A percentile compares a stretch with the other conserved stretches of the same genome.
phyloP scores from a whole-genome alignment of 2,797 vertebrate genomes.

The Caiman crocodilus region DNA sequence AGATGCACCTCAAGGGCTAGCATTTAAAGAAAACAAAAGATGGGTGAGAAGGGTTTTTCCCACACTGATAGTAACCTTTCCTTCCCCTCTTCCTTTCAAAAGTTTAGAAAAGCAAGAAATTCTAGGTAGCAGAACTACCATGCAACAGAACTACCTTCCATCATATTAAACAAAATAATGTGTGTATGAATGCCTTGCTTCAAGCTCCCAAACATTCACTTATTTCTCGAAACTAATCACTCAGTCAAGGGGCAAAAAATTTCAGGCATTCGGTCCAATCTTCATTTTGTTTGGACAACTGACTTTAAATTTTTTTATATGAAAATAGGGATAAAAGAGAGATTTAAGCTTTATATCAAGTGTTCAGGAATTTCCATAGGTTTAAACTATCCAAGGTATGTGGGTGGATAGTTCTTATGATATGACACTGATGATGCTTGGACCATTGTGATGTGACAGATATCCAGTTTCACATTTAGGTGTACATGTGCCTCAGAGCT shows the following conservation, averaged over 20 bases:
- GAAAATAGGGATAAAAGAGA: background rate
- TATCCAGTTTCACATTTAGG: background rate
- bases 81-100: background rate
- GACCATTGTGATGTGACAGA: background rate
- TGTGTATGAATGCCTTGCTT: too few species aligned
- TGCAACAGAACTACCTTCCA: background rate
- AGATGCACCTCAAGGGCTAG: background rate
- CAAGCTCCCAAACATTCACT: too few species aligned
- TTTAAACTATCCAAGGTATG: background rate
- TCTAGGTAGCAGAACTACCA: background rate
- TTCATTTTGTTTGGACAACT: background rate
- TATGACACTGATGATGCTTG: background rate
- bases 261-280: background rate
- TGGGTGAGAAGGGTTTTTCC: background rate
- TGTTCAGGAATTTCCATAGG: background rate
- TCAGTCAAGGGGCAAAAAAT: background rate
- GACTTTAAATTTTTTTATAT: background rate
- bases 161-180: background rate
- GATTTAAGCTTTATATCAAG: background rate
- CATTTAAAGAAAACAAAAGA: constrained; percentile 39
- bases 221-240: too few species aligned
- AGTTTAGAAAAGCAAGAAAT: background rate
- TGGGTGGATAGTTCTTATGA: background rate
- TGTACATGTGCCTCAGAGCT: background rate
- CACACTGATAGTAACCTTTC: background rate